A percentile compares a stretch with the other conserved stretches of the same genome.
Evolutionary conservation across 2,797 vertebrate genomes (phyloP).

Genomic region (Moxostoma hubbsi): DNA sequence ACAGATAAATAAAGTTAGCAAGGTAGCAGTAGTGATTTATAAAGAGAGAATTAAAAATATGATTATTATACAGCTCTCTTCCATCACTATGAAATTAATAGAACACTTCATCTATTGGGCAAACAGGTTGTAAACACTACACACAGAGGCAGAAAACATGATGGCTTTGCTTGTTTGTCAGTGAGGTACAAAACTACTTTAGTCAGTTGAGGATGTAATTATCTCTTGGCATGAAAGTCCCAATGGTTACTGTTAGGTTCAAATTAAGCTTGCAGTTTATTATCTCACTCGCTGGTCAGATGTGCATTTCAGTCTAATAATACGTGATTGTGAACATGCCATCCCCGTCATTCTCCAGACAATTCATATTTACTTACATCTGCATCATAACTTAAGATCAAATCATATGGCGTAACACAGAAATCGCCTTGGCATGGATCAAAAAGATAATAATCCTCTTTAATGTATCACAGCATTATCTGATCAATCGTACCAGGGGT

Average conservation of each 20-base stretch:
- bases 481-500: conserved; percentile 1
- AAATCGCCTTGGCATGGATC: background rate
- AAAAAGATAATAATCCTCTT: background rate
- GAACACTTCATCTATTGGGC: conserved; percentile 48
- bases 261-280: conserved; percentile 43
- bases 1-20: conserved; percentile 54
- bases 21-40: conserved; percentile 57
- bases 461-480: conserved; percentile 29
- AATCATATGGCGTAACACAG: conserved; percentile 9
- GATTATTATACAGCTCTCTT: conserved; percentile 62
- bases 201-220: conserved; percentile 22
- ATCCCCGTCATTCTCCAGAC: conserved; percentile 43
- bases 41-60: conserved; percentile 62
- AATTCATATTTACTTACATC: conserved; percentile 13
- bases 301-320: conserved; percentile 23
- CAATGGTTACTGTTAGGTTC: conserved; percentile 21
- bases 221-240: conserved; percentile 39
- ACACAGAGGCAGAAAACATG: conserved; percentile 47
- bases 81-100: conserved; percentile 53
- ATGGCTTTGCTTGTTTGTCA: conserved; percentile 41
- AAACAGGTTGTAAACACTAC: conserved; percentile 53
- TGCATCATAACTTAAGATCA: background rate
- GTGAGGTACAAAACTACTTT: conserved; percentile 44
- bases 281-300: conserved; percentile 26
- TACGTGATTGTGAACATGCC: conserved; percentile 12